phyloP scores from a whole-genome alignment of 2,888 invertebrate species.

The Trissonchulus sp. region DNA sequence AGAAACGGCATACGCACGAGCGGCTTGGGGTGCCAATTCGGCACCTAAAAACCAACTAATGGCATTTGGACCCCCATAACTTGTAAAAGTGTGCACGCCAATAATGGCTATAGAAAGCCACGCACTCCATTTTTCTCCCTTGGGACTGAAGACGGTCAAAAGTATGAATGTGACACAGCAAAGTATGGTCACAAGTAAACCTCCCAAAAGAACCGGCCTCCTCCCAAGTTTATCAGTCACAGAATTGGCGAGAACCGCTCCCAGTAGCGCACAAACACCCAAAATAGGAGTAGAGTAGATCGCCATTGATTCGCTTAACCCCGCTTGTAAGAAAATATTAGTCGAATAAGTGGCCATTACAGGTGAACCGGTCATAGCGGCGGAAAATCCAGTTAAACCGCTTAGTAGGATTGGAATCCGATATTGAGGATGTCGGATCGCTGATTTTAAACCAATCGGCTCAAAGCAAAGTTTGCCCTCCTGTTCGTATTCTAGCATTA shows the following conservation, averaged over 20 bases:
- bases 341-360: constrained; percentile 21
- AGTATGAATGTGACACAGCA: constrained; percentile 16
- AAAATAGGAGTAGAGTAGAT: not conserved
- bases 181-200: not conserved
- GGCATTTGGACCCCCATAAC: constrained; percentile 29
- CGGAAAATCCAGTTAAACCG: not conserved
- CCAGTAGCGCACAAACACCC: constrained; percentile 4
- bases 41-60: constrained; percentile 31
- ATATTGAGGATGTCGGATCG: not conserved
- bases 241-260: constrained; percentile 14
- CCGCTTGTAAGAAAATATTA: constrained; percentile 7
- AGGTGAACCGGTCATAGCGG: constrained; percentile 22
- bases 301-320: not conserved
- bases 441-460: not conserved
- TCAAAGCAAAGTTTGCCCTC: not conserved
- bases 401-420: not conserved
- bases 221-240: constrained; percentile 24
- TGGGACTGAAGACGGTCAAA: not conserved
- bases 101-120: constrained; percentile 9
- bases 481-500: not conserved
- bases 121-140: not conserved
- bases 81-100: constrained; percentile 24
- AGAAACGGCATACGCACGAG: constrained; percentile 17
- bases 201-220: constrained; percentile 7
- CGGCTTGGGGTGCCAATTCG: constrained; percentile 28